Conservation (phyloP, 1,140 invertebrate species). For the Papilio dardanus region DNA sequence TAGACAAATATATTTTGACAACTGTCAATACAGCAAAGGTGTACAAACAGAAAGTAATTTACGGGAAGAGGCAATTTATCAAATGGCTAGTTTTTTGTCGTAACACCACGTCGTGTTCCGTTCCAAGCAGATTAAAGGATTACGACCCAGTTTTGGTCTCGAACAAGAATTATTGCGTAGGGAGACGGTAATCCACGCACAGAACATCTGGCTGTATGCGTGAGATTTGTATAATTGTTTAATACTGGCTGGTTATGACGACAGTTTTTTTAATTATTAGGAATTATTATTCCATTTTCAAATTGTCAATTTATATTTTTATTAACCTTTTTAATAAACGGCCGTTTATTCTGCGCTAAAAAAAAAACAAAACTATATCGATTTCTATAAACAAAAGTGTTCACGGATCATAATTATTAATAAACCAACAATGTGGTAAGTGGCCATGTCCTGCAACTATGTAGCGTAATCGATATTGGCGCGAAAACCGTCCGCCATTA, state of each 20-base stretch:
- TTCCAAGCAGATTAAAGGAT: conserved; percentile 43
- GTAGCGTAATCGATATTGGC: conserved; percentile 27
- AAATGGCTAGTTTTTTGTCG: conserved; percentile 39
- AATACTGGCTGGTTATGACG: neutral
- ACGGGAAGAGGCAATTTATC: conserved; percentile 47
- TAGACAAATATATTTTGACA: conserved; percentile 36
- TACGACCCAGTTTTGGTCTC: conserved; percentile 26
- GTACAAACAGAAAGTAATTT: conserved; percentile 52
- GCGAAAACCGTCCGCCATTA: conserved; percentile 27
- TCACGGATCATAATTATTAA: conserved; percentile 7
- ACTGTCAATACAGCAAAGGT: conserved; percentile 43
- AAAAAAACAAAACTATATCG: neutral
- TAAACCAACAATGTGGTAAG: conserved; percentile 14
- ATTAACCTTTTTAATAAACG: too few species aligned
- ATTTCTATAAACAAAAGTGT: neutral
- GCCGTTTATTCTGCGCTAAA: too few species aligned
- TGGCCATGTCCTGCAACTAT: conserved; percentile 18
- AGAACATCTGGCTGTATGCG: conserved; percentile 28
- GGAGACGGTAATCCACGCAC: conserved; percentile 20
- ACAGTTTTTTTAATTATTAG: neutral
- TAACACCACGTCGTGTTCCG: conserved; percentile 37
- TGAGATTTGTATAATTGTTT: conserved; percentile 25
- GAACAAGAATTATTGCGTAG: conserved; percentile 34
- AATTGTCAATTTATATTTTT: too few species aligned
- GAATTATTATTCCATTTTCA: neutral